Evolutionary conservation across 1,140 invertebrate species (phyloP), one percentile per base, ranked within the genome.

Genomic region (Ylistrum balloti): DNA sequence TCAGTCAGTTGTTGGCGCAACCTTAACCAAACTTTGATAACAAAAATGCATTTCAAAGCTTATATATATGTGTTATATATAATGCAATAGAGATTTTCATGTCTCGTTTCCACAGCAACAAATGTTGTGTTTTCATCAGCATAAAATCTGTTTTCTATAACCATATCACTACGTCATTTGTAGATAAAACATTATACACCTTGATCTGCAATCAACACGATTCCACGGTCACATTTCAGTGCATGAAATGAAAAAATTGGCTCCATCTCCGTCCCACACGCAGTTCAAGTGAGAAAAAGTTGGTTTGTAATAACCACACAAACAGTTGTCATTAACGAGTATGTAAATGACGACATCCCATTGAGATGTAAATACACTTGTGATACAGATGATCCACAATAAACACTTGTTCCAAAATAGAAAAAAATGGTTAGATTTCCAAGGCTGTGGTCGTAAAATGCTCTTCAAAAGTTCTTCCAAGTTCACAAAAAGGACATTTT

Each of bases 401-500:
- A 74, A 74, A 74, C 56, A 74, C n/a, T 3, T 7, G 7, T 74
- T 74, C 56, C n/a, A 74, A 74, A 74, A 74, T 28, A 74, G 56
- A 74, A 3, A 74, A 9, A 74, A 74, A 28, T 5, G 9, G 9
- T 28, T 28, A 74, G 5, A 5, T 74, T 1, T 74, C 56, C 56
- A 28, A n/a, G 5, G 22, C 9, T 28, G 28, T 74, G 56, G 56
- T 74, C 56, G 7, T 74, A 74, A n/a, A 74, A 7, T n/a, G 9
- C 2, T n/a, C 56, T n/a, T n/a, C 28, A 5, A 28, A 28, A 28
- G n/a, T 74, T 74, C 56, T 28, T 28, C 56, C 22, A 17, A 74
- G 56, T 74, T 74, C 56, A 74, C 56, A 74, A 28, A 74, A 74
- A 74, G 56, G 56, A 74, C 56, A 74, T 28, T 74, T 74, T 74